Percentiles rank a stretch among this genome's conserved stretches.
These are phyloP conservation scores for Dicentrarchus labrax DNA, from an alignment of 2,113 vertebrate genomes.

Conservation along the genomic window DNA sequence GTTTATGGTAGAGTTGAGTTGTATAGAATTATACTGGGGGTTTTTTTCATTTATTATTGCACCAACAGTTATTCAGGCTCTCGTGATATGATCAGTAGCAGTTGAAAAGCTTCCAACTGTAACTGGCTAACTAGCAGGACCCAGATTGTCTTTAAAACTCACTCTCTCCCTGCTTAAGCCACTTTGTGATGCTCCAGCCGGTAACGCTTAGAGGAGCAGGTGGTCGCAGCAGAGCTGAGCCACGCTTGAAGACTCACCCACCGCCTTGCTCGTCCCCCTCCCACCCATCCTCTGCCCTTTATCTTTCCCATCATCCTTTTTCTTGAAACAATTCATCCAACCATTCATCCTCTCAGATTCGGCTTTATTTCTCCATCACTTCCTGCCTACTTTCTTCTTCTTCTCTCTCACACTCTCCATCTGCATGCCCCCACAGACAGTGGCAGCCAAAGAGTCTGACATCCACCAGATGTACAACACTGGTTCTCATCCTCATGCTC, in stretches of 20 bases:
- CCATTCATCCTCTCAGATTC: slow-evolving; percentile 26
- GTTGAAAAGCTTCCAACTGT: not conserved
- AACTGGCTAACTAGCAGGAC: slow-evolving; percentile 10
- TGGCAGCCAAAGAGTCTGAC: slow-evolving; percentile 54
- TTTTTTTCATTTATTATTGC: not conserved
- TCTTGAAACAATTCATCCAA: slow-evolving; percentile 36
- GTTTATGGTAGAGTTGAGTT: not conserved
- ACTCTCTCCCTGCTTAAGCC: slow-evolving; percentile 31
- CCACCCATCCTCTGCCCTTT: slow-evolving; percentile 38
- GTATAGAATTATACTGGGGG: not conserved
- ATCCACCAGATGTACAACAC: slow-evolving; percentile 68
- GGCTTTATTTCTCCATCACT: slow-evolving; percentile 31
- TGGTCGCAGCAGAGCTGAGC: slow-evolving; percentile 62
- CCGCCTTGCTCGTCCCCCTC: slow-evolving; percentile 11
- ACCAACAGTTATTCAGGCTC: not conserved
- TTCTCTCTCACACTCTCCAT: slow-evolving; percentile 26
- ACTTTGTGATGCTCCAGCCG: slow-evolving; percentile 48
- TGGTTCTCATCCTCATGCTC: slow-evolving; percentile 3
- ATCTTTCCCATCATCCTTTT: slow-evolving; percentile 54
- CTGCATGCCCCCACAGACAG: slow-evolving; percentile 32
- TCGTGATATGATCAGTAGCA: not conserved
- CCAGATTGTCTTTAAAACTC: slow-evolving; percentile 41
- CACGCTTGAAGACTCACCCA: slow-evolving; percentile 46
- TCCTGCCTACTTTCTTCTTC: slow-evolving; percentile 28
- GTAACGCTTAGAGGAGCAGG: slow-evolving; percentile 67